These are phyloP conservation scores for Pterocles orientalis DNA, from an alignment of 2,113 vertebrate species.

Conservation along the genomic window DNA sequence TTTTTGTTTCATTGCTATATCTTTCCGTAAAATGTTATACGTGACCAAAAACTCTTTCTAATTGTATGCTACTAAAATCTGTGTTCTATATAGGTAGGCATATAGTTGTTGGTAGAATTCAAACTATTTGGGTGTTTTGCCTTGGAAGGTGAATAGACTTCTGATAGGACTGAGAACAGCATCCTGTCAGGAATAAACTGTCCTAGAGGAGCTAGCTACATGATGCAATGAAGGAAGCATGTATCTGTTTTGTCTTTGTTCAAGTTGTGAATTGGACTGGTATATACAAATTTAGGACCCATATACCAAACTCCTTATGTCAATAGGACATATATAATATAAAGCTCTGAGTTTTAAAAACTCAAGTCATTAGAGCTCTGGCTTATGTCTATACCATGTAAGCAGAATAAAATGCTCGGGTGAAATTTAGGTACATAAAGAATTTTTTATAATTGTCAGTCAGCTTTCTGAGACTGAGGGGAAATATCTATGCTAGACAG, in stretches of 20 bases:
- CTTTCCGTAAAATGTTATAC: not conserved
- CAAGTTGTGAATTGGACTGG: not conserved
- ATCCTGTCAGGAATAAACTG: not conserved
- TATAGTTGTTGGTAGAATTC: not conserved
- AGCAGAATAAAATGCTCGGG: not conserved
- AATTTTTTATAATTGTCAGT: not conserved
- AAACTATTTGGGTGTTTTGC: not conserved
- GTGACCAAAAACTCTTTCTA: not conserved
- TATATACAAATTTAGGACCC: not conserved
- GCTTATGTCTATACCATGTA: not conserved
- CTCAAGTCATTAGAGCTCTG: not conserved
- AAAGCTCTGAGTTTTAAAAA: not conserved
- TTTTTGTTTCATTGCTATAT: not conserved
- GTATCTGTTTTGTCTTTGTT: not conserved
- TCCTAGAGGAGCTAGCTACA: not conserved
- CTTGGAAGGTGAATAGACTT: not conserved
- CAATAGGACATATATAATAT: not conserved
- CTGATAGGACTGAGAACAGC: not conserved
- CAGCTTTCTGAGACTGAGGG: not conserved
- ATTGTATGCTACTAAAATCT: not conserved
- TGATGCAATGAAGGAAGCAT: not conserved
- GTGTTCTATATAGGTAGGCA: not conserved
- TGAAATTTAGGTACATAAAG: not conserved
- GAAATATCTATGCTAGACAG: not conserved
- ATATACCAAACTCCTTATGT: fast-evolving